Evolutionary conservation across 2,797 vertebrate genomes (phyloP), one percentile per base, ranked within the genome.

Genomic region (Manis pentadactyla): DNA sequence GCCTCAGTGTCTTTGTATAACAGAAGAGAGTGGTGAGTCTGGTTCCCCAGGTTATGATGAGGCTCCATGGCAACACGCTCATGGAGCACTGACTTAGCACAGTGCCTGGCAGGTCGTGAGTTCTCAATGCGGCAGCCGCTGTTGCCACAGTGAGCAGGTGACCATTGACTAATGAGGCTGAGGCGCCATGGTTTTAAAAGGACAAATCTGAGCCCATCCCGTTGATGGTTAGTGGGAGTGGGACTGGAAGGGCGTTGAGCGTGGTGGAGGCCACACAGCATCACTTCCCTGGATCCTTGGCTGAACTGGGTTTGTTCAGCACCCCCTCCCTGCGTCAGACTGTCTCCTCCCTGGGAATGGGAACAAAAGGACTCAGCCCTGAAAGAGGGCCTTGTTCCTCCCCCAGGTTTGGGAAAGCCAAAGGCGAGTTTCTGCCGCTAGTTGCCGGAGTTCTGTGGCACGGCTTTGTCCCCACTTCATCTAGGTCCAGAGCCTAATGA

Each of bases 351-450:
- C 73, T 55, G 75, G 82, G 93, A 95, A 74, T 23, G 34, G 75
- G 85, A 84, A 92, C 94, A 97, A 92, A 94, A 92, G 96, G 81
- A 55, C 51, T 86, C 63, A 7, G 46, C 77, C 71, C 34, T 97
- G 95, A 97, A 96, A 96, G 94, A 82, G 73, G 73, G 78, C 2
- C 34, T 90, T 93, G 88, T 88, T 96, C 82, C 42, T 34, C 73
- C 78, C 15, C 34, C 34, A 4, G 9, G 27, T n/a, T 61, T 6
- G 68, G 84, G 90, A 51, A 83, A 61, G 66, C 64, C 78, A n/a
- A 39, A 37, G 90, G 51, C 10, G 2, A 21, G 31, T 42, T 75
- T 77, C 63, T 69, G 39, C 34, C 57, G 59, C 61, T 15, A 4
- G 66, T 2, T 18, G 78, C 21, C 7, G 85, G 85, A 39, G 73